Base-by-base conservation (phyloP, 2,113 vertebrate species). In the Egretta garzetta region DNA sequence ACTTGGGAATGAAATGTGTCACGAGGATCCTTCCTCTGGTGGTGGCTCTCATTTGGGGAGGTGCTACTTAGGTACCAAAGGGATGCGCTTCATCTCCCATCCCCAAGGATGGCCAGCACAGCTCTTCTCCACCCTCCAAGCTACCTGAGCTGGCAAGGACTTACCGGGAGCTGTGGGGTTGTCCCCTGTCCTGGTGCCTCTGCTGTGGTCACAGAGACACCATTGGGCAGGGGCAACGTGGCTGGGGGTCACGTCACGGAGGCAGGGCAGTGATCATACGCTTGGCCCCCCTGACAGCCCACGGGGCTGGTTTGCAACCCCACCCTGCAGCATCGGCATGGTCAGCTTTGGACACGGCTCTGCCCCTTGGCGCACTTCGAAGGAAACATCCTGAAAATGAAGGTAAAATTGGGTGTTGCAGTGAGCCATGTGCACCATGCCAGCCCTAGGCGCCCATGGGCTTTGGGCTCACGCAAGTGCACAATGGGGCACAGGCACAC, bases 281-380 rank as follows among this genome's bases (percentile, higher is more conserved):
- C 37, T 39, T 53, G 67, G 37, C 23, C 33, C 37, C 4, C 21
- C 6, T 1, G 35, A 12, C 17, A 71, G 56, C 18, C 50, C 77
- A 8, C 2, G 6, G 7, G 32, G 27, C 13, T 30, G 80, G 27
- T 64, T 56, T 32, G 39, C 35, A 64, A 5, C 8, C 12, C 16
- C 43, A n/a, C 2, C 37, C 9, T 2, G 0, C 24, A 60, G 32
- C 15, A 9, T 6, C 5, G 4, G 5, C 21, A 5, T 0, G 1
- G 14, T 55, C 66, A 30, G 14, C 72, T 43, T n/a, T 18, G 14
- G 21, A 71, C 18, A 21, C 2, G 5, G 22, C 79, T 39, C 41
- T 68, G 35, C 27, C 26, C 5, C 23, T 39, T 39, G 39, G 9
- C 0, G 0, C 6, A 49, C 19, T 19, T 9, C 37, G 39, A 30